Evolutionary conservation across 1,140 invertebrate genomes (phyloP), one percentile per base, ranked within the genome.

Genomic region (Drosophila rhopaloa): DNA sequence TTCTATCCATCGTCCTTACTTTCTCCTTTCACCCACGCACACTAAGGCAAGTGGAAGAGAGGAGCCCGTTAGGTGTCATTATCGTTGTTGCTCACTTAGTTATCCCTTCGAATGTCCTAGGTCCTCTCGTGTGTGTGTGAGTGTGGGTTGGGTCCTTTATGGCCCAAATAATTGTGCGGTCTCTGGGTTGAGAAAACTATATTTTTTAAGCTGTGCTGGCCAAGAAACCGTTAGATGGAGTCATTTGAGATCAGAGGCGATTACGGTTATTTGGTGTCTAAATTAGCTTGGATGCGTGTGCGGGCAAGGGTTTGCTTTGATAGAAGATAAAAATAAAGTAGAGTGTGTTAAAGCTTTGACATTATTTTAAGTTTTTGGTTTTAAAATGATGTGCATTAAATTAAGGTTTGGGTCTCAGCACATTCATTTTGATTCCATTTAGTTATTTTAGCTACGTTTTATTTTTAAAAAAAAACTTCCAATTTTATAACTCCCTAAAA

Each of bases 231-330:
- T 66, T 32, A 32, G 14, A 65, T 65, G 59, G 16, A 50, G 63
- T 41, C 63, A 65, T 65, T 67, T 65, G 44, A 67, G 60, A 67
- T 67, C 63, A 67, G 16, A 50, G 63, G 44, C 44, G 59, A 67
- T 67, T 65, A 67, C 10, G 35, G 44, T 66, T 66, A 66, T 66
- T 63, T 65, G 59, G 59, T 65, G 63, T 67, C 44, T 65, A 65
- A 65, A 67, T 67, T 65, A 65, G 44, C 24, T 60, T 16, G 55
- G 19, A 35, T 35, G 7, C 14, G 16, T 35, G 27, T 5, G 32
- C 10, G 38, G 10, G 14, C 4, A 3, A 32, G 38, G 29, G n/a
- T 16, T 35, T 11, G 4, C 14, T 51, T 16, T 9, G 1, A 29
- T 16, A 2, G 0, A 10, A 10, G 59, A 40, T 62, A 58, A 57